These are phyloP conservation scores for Caradrina clavipalpis DNA, from an alignment of 2,888 invertebrate genomes.

Conservation along the genomic window DNA sequence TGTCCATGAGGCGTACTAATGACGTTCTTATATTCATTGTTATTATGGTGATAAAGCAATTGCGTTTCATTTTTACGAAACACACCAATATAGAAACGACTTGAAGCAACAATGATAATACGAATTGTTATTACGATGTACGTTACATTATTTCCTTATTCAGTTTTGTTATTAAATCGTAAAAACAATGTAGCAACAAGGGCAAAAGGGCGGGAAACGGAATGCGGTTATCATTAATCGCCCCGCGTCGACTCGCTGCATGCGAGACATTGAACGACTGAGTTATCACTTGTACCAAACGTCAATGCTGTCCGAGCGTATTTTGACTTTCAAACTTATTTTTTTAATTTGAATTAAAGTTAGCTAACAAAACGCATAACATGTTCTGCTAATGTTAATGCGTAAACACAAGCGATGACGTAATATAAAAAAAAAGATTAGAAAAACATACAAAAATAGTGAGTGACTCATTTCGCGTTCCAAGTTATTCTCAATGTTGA, in stretches of 20 bases:
- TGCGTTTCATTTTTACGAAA: constrained; percentile 19
- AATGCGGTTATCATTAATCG: constrained; percentile 45
- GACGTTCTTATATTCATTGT: constrained; percentile 15
- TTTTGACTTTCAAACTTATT: constrained; percentile 1
- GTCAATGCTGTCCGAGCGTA: constrained; percentile 12
- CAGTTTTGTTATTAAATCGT: constrained; percentile 39
- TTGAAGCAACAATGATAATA: constrained; percentile 27
- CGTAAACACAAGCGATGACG: not conserved
- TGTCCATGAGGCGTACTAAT: not conserved
- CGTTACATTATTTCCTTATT: constrained; percentile 58
- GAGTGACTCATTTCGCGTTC: constrained; percentile 26
- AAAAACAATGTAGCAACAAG: constrained; percentile 46
- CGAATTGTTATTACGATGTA: constrained; percentile 24
- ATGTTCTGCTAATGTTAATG: constrained; percentile 2
- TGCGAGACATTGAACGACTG: constrained; percentile 37
- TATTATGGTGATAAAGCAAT: constrained; percentile 7
- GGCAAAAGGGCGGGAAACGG: constrained; percentile 57
- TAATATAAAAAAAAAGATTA: constrained; percentile 2
- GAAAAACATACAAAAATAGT: constrained; percentile 24
- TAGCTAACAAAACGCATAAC: not conserved
- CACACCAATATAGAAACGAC: constrained; percentile 8
- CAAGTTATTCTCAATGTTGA: constrained; percentile 23
- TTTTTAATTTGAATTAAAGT: not conserved
- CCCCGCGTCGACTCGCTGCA: constrained; percentile 10
- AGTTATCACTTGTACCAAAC: constrained; percentile 13